Evolutionary conservation across 2,888 invertebrate species (phyloP).

Genomic region (Plagodis dolabraria): DNA sequence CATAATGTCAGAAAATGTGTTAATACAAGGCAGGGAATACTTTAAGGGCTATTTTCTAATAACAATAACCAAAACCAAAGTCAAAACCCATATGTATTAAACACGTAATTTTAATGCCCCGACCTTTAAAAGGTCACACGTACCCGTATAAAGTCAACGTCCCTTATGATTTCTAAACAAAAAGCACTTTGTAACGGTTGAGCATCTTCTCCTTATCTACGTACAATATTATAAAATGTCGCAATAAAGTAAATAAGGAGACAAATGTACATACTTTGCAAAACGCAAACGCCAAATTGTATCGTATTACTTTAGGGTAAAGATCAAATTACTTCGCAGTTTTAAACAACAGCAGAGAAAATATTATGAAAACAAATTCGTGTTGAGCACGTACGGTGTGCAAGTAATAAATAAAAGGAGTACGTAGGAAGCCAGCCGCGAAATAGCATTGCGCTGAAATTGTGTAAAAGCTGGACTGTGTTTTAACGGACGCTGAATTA

Average conservation of each 20-base stretch:
- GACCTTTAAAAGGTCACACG: constrained; percentile 32
- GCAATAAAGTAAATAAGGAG: constrained; percentile 81
- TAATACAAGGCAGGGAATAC: too few relatives aligned
- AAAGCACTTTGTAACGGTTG: constrained; percentile 70
- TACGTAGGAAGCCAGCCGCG: constrained; percentile 61
- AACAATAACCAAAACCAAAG: too few relatives aligned
- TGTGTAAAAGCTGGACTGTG: constrained; percentile 50
- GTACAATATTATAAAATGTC: constrained; percentile 82
- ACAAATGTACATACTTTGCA: constrained; percentile 68
- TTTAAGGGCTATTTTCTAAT: too few relatives aligned
- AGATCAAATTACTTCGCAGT: constrained; percentile 48
- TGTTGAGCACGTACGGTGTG: constrained; percentile 80
- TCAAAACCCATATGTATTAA: background rate
- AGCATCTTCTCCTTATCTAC: constrained; percentile 75
- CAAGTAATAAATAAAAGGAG: constrained; percentile 81
- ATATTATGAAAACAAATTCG: constrained; percentile 85
- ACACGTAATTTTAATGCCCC: constrained; percentile 21
- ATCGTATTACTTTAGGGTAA: constrained; percentile 46
- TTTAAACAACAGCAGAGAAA: constrained; percentile 67
- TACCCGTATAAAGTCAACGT: constrained; percentile 41
- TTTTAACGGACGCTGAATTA: constrained; percentile 9
- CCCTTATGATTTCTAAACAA: constrained; percentile 60
- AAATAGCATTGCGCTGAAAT: constrained; percentile 74
- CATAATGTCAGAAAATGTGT: too few relatives aligned
- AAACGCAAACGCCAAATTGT: constrained; percentile 41